Base-by-base conservation (phyloP, 2,888 invertebrate genomes). In the Lasioglossum figueresi region DNA sequence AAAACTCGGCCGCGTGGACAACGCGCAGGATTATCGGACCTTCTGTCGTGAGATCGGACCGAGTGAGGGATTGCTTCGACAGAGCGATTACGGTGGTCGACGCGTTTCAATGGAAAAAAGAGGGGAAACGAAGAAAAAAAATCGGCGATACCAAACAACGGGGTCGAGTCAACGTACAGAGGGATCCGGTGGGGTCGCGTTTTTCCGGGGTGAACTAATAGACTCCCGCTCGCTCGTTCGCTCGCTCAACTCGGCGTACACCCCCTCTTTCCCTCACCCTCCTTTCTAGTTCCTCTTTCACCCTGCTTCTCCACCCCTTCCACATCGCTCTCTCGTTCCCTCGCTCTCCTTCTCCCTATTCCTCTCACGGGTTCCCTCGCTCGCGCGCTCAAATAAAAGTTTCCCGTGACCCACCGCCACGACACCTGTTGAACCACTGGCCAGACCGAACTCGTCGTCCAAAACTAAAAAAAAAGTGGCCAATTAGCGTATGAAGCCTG, bases 351-450 rank as follows among this genome's bases (percentile, higher is more conserved):
- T 82, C 83, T 81, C 79, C 79, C 88, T 78, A 76, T 88, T 84
- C 74, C 88, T 85, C 90, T 80, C 88, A 82, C 89, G 83, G 73
- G 82, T 86, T 87, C 76, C 85, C 82, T 77, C 79, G 68, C 81
- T 80, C 92, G 91, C 91, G 87, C 90, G 92, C 92, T 93, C 94
- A 94, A 95, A 94, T 95, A 95, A 95, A 95, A 95, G 94, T 95
- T 94, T 92, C 92, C 94, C 93, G 90, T 93, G 93, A 93, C 92
- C 93, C 93, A 94, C 87, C 90, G 87, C 86, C 91, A 85, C 91
- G 91, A 95, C 94, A 95, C 95, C 95, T 95, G 95, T 95, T 95
- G 95, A 95, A 94, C 93, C 91, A 87, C 90, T 92, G 92, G 91
- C 91, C 91, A 92, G 92, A 88, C 83, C 83, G 79, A 87, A 83